These are phyloP conservation scores for Acropternis orthonyx DNA, from an alignment of 2,797 vertebrate genomes.

Conservation along the genomic window DNA sequence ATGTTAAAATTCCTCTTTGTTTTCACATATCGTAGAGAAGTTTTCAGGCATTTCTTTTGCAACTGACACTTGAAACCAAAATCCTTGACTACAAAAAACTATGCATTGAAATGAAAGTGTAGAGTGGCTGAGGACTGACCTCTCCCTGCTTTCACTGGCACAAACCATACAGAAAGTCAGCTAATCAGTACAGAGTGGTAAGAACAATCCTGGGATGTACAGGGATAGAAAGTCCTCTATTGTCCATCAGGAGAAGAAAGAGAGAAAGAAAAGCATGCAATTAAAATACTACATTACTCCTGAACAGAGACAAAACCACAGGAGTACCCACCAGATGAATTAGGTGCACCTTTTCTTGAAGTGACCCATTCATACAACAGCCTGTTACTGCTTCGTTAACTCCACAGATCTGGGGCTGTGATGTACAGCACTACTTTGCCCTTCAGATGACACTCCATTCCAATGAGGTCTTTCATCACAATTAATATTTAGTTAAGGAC, in stretches of 20 bases:
- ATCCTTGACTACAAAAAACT: background rate
- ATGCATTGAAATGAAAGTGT: background rate
- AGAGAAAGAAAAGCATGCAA: background rate
- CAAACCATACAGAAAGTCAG: background rate
- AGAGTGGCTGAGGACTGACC: background rate
- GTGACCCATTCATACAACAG: background rate
- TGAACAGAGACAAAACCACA: background rate
- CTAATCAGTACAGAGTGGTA: background rate
- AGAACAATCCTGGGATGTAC: background rate
- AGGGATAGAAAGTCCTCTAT: background rate
- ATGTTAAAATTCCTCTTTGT: background rate
- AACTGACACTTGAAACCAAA: background rate
- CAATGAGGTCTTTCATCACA: background rate
- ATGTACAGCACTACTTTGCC: background rate
- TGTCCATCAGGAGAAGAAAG: background rate
- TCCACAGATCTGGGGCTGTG: background rate
- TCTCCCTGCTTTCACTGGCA: background rate
- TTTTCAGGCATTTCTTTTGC: background rate
- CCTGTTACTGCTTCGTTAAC: background rate
- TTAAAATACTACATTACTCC: background rate
- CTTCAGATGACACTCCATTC: background rate
- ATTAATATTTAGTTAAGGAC: background rate
- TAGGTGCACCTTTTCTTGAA: background rate
- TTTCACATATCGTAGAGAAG: background rate
- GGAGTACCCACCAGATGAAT: background rate